A percentile compares a stretch with the other conserved stretches of the same genome.
These are phyloP conservation scores for Cartodere bifasciata DNA, from an alignment of 2,888 invertebrate genomes.

Conservation along the genomic window DNA sequence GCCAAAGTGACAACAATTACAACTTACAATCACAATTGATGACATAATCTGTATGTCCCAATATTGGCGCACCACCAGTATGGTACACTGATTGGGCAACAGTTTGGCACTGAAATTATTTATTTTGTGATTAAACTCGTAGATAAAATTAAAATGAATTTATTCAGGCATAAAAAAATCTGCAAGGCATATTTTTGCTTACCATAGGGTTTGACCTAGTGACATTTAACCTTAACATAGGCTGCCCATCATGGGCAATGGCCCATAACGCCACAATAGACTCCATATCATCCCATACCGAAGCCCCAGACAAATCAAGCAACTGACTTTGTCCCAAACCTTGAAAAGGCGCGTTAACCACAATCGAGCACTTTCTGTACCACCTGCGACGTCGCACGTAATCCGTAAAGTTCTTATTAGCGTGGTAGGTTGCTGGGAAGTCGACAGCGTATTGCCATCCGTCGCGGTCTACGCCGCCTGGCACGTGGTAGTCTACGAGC, in stretches of 20 bases:
- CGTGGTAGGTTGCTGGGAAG: conserved; percentile 79
- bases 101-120: too few relatives aligned
- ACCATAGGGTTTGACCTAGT: conserved; percentile 60
- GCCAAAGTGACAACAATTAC: too few relatives aligned
- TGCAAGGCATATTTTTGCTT: conserved; percentile 26
- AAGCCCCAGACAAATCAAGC: conserved; percentile 54
- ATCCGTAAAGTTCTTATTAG: conserved; percentile 75
- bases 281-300: conserved; percentile 36
- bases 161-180: too few relatives aligned
- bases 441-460: conserved; percentile 95
- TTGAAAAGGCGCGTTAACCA: conserved; percentile 79
- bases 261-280: conserved; percentile 62
- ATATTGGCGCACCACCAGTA: too few relatives aligned
- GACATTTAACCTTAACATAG: conserved; percentile 69
- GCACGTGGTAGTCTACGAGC: conserved; percentile 82
- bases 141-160: too few relatives aligned
- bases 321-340: conserved; percentile 78
- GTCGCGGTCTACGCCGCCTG: conserved; percentile 79
- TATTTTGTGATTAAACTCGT: too few relatives aligned
- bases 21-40: too few relatives aligned
- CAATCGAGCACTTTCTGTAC: conserved; percentile 70
- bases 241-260: conserved; percentile 75
- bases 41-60: too few relatives aligned
- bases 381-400: conserved; percentile 59
- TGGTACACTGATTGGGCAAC: too few relatives aligned